Evolutionary conservation across 2,797 vertebrate species (phyloP).

Genomic region (Etheostoma nigrum): DNA sequence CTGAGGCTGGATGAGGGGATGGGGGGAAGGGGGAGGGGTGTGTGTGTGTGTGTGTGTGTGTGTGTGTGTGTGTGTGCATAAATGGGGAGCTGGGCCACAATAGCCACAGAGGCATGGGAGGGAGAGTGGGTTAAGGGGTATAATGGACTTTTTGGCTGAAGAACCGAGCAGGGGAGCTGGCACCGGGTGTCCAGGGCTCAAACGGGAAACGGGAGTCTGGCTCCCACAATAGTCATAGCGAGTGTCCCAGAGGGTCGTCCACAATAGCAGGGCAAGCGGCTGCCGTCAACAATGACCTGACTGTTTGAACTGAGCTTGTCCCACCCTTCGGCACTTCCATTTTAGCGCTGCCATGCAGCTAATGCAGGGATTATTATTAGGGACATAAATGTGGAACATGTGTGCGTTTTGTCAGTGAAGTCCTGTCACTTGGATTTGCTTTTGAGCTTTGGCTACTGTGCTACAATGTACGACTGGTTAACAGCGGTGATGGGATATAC

Average conservation of each 20-base stretch:
- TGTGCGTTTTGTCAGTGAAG: constrained; percentile 43
- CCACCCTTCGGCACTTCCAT: constrained; percentile 76
- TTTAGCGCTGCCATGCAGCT: constrained; percentile 54
- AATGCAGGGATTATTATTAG: constrained; percentile 68
- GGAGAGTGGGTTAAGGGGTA: constrained; percentile 36
- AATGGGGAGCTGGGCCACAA: constrained; percentile 56
- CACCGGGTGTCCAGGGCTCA: constrained; percentile 72
- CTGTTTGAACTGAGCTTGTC: constrained; percentile 61
- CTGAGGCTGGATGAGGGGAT: constrained; percentile 1
- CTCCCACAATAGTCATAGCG: constrained; percentile 76
- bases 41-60: constrained; percentile 24
- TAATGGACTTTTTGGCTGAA: constrained; percentile 74
- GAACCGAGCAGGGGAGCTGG: constrained; percentile 57
- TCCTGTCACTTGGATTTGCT: constrained; percentile 36
- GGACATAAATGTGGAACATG: constrained; percentile 44
- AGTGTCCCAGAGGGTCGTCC: constrained; percentile 71
- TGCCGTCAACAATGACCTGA: constrained; percentile 78
- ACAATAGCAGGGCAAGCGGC: constrained; percentile 79
- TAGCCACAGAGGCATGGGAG: constrained; percentile 40
- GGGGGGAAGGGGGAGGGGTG: background rate
- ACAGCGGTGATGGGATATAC: background rate
- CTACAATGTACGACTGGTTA: background rate
- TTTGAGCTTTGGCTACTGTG: constrained; percentile 34
- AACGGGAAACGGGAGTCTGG: constrained; percentile 79
- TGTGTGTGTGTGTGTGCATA: constrained; percentile 32